Evolutionary conservation across 2,888 invertebrate genomes (phyloP), one percentile per base, ranked within the genome.

Genomic region (Alentia gelatinosa): DNA sequence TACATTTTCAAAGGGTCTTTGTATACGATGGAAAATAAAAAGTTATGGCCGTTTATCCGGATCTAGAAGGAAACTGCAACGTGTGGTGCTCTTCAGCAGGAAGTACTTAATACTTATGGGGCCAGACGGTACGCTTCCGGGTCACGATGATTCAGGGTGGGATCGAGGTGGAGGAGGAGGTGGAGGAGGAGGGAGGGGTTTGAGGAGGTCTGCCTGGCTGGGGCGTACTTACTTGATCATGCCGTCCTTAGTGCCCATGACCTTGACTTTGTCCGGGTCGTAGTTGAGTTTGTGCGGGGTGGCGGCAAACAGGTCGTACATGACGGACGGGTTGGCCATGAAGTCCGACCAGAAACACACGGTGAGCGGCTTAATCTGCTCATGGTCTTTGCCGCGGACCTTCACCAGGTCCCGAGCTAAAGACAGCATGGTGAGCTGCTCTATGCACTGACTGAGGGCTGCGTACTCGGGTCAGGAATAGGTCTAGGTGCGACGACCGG

Each of bases 171-270:
- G n/a, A n/a, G n/a, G n/a, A n/a, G n/a, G n/a, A n/a, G n/a, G n/a
- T n/a, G n/a, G n/a, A n/a, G n/a, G n/a, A n/a, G n/a, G n/a, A n/a
- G n/a, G n/a, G n/a, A n/a, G n/a, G n/a, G n/a, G n/a, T n/a, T n/a
- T n/a, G n/a, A n/a, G n/a, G n/a, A n/a, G n/a, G n/a, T n/a, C n/a
- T n/a, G n/a, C n/a, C n/a, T n/a, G n/a, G n/a, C n/a, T 39, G 26
- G 79, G 19, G 37, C 26, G 9, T 40, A 93, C 93, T 92, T 88
- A 93, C 93, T 93, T 93, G 92, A 93, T 93, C 93, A 93, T 93
- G 88, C 93, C 93, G 89, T 93, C 92, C 91, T 93, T 93, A 7
- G 93, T 93, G 33, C 93, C 93, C 93, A 93, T 93, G 89, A 93
- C 93, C 92, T 93, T 93, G 35, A 93, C 93, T 90, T 92, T 92